phyloP scores from a whole-genome alignment of 2,797 vertebrate species.

The Balearica regulorum region DNA sequence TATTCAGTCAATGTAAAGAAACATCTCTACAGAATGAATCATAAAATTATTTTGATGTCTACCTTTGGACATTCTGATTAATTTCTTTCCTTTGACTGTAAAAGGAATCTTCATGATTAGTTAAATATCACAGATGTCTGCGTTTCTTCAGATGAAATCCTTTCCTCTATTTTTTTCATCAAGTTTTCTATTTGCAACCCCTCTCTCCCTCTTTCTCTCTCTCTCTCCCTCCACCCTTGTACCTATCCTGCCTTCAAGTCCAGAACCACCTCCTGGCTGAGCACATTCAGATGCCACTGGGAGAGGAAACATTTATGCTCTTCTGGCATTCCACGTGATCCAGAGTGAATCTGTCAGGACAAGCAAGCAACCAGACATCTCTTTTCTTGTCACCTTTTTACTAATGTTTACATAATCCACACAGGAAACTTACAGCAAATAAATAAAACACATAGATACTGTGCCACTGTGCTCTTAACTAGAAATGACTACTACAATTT shows the following conservation, averaged over 20 bases:
- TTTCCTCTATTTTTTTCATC: neutral
- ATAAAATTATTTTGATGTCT: neutral
- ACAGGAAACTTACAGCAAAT: neutral
- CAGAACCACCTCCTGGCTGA: neutral
- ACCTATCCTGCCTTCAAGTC: neutral
- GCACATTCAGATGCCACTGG: accelerated
- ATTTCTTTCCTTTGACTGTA: neutral
- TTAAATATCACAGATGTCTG: neutral
- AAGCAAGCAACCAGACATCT: neutral
- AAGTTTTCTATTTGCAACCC: neutral
- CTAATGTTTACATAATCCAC: neutral
- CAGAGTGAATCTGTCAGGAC: neutral
- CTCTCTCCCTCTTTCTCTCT: neutral
- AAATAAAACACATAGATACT: neutral
- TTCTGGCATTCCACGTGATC: neutral
- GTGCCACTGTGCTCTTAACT: neutral
- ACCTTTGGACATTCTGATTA: neutral
- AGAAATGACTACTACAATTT: neutral
- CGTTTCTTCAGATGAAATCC: neutral
- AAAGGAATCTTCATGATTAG: neutral
- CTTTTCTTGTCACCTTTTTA: neutral
- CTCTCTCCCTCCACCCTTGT: no score
- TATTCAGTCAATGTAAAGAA: neutral
- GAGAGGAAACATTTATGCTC: neutral
- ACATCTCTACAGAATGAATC: neutral